Evolutionary conservation across 1,140 invertebrate species (phyloP).

Genomic region (Paralvinella palmiformis): DNA sequence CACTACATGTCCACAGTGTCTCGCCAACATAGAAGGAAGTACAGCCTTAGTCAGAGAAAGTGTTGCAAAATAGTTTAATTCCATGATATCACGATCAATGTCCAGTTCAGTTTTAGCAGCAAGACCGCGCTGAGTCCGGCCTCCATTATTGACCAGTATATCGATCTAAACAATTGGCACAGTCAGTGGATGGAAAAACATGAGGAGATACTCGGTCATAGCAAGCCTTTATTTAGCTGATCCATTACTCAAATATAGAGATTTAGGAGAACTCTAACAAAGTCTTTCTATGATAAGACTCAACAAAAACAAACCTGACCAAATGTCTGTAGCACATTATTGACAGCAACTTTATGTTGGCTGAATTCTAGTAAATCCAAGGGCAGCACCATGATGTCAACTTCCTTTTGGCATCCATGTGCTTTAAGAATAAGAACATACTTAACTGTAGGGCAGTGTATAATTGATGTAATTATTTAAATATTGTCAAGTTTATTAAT

Average conservation of each 20-base stretch:
- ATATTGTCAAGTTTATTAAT: not conserved
- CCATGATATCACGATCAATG: conserved; percentile 73
- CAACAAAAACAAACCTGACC: conserved; percentile 54
- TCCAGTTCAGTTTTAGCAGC: conserved; percentile 70
- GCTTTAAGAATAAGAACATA: conserved; percentile 13
- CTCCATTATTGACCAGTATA: conserved; percentile 76
- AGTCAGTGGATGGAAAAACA: not conserved
- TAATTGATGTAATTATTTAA: not conserved
- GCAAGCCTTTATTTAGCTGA: not conserved
- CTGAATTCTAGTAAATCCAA: conserved; percentile 64
- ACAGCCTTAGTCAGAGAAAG: conserved; percentile 66
- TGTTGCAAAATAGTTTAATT: conserved; percentile 73
- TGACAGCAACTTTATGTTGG: conserved; percentile 59
- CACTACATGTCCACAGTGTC: conserved; percentile 62
- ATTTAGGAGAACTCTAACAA: not conserved
- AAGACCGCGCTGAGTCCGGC: conserved; percentile 68
- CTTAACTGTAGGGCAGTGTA: not conserved
- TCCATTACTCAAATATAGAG: not conserved
- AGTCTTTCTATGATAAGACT: not conserved
- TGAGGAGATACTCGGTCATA: not conserved
- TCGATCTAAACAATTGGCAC: conserved; percentile 52
- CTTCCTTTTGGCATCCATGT: conserved; percentile 47
- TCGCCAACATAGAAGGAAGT: conserved; percentile 61
- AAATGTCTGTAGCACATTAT: conserved; percentile 66
- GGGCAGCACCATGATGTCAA: conserved; percentile 65